Evolutionary conservation across 1,140 invertebrate species (phyloP).

Genomic region (Drosophila baimaii): DNA sequence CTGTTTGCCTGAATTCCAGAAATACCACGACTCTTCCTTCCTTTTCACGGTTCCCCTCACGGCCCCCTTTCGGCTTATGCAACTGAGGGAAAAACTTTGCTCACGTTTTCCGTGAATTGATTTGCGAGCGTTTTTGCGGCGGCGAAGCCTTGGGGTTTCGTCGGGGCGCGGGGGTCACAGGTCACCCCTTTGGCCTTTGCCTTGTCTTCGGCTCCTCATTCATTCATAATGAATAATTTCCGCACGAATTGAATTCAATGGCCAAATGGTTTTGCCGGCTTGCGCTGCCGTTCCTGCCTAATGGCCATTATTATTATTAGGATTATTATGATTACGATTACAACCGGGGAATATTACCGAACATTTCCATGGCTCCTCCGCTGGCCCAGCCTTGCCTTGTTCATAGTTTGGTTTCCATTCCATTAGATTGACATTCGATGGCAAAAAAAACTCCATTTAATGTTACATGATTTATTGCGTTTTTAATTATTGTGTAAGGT

Average conservation of each 20-base stretch:
- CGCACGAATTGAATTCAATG: slow-evolving; percentile 76
- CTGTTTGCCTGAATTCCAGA: slow-evolving; percentile 67
- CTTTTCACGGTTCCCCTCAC: slow-evolving; percentile 18
- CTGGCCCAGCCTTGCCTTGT: neutral
- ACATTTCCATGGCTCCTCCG: slow-evolving; percentile 14
- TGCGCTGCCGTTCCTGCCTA: slow-evolving; percentile 67
- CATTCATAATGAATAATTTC: slow-evolving; percentile 80
- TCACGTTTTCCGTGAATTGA: slow-evolving; percentile 73
- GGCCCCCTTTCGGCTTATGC: slow-evolving; percentile 44
- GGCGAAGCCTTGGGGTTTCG: slow-evolving; percentile 2
- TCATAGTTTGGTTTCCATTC: slow-evolving; percentile 34
- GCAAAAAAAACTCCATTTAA: slow-evolving; percentile 38
- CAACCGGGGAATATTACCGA: slow-evolving; percentile 41
- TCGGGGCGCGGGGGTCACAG: slow-evolving; percentile 10
- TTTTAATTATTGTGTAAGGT: slow-evolving; percentile 56
- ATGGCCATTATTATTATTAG: slow-evolving; percentile 79
- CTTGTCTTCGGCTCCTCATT: slow-evolving; percentile 50
- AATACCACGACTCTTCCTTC: slow-evolving; percentile 60
- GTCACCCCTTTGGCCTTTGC: slow-evolving; percentile 39
- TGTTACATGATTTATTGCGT: slow-evolving; percentile 69
- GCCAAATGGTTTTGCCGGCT: slow-evolving; percentile 67
- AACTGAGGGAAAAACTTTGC: slow-evolving; percentile 53
- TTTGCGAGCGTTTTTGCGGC: slow-evolving; percentile 58
- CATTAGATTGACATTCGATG: slow-evolving; percentile 38
- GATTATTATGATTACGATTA: slow-evolving; percentile 75